Evolutionary conservation across 1,140 invertebrate genomes (phyloP).

Genomic region (Drosophila hydei): DNA sequence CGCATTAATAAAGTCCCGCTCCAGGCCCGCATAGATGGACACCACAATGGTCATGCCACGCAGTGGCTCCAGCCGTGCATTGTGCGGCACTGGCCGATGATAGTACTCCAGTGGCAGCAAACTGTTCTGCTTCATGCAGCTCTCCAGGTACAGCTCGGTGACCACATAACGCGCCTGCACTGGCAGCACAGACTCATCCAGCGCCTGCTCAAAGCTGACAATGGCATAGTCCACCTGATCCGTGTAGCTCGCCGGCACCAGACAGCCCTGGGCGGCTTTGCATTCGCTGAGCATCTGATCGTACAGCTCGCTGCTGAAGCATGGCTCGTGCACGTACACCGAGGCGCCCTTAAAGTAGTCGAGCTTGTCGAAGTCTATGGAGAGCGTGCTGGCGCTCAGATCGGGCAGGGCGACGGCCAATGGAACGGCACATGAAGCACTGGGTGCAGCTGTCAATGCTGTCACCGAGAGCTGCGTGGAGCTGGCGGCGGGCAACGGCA

Average conservation of each 20-base stretch:
- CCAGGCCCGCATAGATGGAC: conserved; percentile 89
- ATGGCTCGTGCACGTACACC: conserved; percentile 84
- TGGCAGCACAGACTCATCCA: conserved; percentile 74
- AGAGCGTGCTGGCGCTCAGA: conserved; percentile 62
- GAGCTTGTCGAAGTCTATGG: conserved; percentile 77
- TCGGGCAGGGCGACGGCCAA: conserved; percentile 31
- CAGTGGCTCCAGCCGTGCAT: conserved; percentile 86
- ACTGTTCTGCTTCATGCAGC: conserved; percentile 86
- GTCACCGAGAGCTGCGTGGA: conserved; percentile 52
- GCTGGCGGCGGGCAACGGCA: conserved; percentile 62
- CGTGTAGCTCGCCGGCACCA: conserved; percentile 83
- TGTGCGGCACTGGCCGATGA: conserved; percentile 86
- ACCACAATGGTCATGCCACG: conserved; percentile 90
- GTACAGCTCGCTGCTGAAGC: conserved; percentile 83
- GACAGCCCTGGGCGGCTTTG: conserved; percentile 82
- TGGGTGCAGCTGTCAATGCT: neutral
- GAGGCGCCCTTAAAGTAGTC: conserved; percentile 84
- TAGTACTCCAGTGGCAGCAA: conserved; percentile 87
- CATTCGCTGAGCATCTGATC: conserved; percentile 82
- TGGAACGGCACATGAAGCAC: neutral
- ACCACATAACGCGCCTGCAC: conserved; percentile 85
- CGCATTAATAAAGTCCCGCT: conserved; percentile 89
- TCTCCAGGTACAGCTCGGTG: conserved; percentile 86
- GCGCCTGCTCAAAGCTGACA: conserved; percentile 83
- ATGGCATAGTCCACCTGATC: conserved; percentile 86